A percentile compares a stretch with the other conserved stretches of the same genome.
phyloP scores from a whole-genome alignment of 2,888 invertebrate genomes.

The Cancer borealis region DNA sequence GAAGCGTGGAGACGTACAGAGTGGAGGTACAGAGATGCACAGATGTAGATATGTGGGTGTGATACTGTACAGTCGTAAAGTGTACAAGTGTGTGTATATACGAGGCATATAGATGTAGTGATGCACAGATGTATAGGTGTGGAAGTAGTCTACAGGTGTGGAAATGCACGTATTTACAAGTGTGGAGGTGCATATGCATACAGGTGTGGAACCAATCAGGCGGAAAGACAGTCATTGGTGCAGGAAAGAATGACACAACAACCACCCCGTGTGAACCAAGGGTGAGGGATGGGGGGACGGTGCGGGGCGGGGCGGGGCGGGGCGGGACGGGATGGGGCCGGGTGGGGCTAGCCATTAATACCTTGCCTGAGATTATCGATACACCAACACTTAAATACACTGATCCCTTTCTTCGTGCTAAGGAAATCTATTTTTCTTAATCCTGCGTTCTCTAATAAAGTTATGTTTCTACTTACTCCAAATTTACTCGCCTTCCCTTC shows the following conservation, averaged over 20 bases:
- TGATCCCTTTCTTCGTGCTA: conserved; percentile 8
- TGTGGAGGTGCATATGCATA: no score
- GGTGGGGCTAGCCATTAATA: not conserved
- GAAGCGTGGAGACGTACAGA: no score
- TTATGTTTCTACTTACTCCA: not conserved
- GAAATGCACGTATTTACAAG: no score
- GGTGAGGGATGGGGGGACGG: no score
- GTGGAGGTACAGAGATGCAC: no score
- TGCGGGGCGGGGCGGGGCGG: no score
- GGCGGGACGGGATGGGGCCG: not conserved
- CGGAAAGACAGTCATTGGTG: not conserved
- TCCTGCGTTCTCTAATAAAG: not conserved
- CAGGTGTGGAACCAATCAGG: not conserved
- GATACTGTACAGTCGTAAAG: no score
- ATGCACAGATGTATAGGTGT: no score
- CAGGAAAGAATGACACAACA: not conserved
- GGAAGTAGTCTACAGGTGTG: no score
- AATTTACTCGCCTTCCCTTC: not conserved
- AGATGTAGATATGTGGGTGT: no score
- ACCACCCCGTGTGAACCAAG: not conserved
- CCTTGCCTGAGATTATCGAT: conserved; percentile 8
- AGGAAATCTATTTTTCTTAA: conserved; percentile 23
- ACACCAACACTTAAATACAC: conserved; percentile 4
- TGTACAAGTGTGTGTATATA: no score
- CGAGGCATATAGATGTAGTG: no score